Evolutionary conservation across 2,888 invertebrate genomes (phyloP).

Genomic region (Augochlorella aurata): DNA sequence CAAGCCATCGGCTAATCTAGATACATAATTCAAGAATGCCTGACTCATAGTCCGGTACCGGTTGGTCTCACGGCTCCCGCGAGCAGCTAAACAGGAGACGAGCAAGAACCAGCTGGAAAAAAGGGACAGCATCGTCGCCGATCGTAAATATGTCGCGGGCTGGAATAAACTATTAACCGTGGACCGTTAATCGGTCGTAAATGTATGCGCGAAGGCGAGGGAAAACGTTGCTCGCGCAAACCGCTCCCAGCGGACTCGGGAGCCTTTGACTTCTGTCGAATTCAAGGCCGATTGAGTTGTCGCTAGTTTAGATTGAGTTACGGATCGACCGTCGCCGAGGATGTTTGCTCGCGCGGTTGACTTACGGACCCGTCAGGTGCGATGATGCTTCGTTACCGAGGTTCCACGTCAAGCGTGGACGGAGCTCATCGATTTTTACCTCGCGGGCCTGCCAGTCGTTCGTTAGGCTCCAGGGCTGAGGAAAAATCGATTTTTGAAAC

Average conservation of each 20-base stretch:
- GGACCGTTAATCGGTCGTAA: constrained; percentile 54
- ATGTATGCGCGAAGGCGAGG: constrained; percentile 36
- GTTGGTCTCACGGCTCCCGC: constrained; percentile 7
- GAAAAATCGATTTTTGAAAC: too few species aligned
- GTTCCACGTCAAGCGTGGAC: too few species aligned
- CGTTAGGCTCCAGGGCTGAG: too few species aligned
- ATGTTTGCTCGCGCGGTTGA: neutral
- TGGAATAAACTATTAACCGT: constrained; percentile 42
- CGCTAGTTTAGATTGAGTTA: neutral
- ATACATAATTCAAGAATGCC: constrained; percentile 66
- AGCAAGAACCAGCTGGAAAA: neutral
- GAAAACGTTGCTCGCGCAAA: constrained; percentile 25
- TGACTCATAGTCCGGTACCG: constrained; percentile 55
- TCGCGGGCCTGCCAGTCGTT: too few species aligned
- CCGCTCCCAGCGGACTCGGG: constrained; percentile 27
- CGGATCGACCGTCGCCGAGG: neutral
- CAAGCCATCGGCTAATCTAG: constrained; percentile 59
- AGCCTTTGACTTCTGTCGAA: constrained; percentile 37
- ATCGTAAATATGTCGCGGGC: constrained; percentile 36
- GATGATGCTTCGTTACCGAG: too few species aligned
- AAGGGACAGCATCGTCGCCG: constrained; percentile 10
- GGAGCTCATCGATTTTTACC: too few species aligned
- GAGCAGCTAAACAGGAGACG: neutral
- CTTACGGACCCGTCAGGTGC: neutral
- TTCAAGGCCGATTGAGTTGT: constrained; percentile 28